These are phyloP conservation scores for Ctenopoma kingsleyae DNA, from an alignment of 2,797 vertebrate genomes.

Conservation along the genomic window DNA sequence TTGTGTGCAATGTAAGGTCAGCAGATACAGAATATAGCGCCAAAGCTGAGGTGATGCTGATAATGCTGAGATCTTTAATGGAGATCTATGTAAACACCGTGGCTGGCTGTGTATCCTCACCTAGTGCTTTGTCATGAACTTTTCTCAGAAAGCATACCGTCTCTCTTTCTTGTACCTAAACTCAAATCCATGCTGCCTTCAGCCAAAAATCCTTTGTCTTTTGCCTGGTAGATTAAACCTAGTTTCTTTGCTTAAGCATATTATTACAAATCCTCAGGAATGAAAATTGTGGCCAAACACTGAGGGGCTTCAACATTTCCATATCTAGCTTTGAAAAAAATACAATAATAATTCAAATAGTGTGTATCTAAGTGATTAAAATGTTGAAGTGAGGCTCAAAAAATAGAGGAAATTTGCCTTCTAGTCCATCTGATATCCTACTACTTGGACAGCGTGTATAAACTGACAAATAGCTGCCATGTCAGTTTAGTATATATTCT, in stretches of 20 bases:
- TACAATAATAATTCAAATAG: conserved; percentile 35
- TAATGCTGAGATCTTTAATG: conserved; percentile 48
- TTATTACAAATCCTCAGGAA: conserved; percentile 59
- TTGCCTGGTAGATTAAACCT: conserved; percentile 39
- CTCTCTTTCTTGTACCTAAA: conserved; percentile 13
- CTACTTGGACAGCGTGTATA: conserved; percentile 32
- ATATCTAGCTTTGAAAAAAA: conserved; percentile 28
- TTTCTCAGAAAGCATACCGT: background rate
- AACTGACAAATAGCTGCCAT: conserved; percentile 45
- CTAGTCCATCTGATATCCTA: conserved; percentile 27
- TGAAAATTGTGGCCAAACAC: conserved; percentile 28
- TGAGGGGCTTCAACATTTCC: conserved; percentile 46
- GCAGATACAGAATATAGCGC: conserved; percentile 38
- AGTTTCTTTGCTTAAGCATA: conserved; percentile 53
- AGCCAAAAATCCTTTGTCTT: conserved; percentile 46
- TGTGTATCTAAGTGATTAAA: conserved; percentile 34
- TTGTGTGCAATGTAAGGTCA: conserved; percentile 60
- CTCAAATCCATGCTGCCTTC: conserved; percentile 21
- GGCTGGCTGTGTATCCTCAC: conserved; percentile 17
- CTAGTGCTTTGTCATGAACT: conserved; percentile 43
- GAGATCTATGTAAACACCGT: conserved; percentile 42
- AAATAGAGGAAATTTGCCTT: conserved; percentile 29
- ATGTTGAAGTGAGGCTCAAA: conserved; percentile 43
- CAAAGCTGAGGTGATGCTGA: conserved; percentile 32
- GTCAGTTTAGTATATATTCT: conserved; percentile 41